Evolutionary conservation across 2,797 vertebrate species (phyloP).

Genomic region (Selene dorsalis): DNA sequence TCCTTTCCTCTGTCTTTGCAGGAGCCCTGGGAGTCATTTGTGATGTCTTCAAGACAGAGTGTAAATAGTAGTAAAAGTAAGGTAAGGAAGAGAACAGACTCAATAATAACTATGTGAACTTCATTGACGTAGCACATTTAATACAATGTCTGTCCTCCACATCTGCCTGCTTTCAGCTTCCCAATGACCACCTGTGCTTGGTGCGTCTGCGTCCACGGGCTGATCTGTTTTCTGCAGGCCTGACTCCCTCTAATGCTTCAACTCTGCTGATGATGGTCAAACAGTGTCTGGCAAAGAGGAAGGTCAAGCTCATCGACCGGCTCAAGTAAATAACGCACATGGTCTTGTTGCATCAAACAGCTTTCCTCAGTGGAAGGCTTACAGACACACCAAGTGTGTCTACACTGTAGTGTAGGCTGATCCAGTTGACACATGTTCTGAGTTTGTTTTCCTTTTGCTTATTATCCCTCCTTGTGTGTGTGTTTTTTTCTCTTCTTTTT

Average conservation of each 20-base stretch:
- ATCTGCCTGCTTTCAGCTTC: constrained; percentile 49
- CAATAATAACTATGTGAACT: neutral
- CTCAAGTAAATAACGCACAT: constrained; percentile 87
- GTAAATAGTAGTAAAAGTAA: constrained; percentile 44
- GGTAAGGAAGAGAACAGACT: constrained; percentile 79
- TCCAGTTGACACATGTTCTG: neutral
- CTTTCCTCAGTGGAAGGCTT: neutral
- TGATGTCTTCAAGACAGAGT: constrained; percentile 69
- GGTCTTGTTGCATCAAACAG: constrained; percentile 1
- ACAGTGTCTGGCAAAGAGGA: constrained; percentile 91
- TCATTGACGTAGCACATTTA: neutral
- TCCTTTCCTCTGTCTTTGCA: constrained; percentile 63
- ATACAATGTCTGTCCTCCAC: neutral
- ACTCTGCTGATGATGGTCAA: constrained; percentile 91
- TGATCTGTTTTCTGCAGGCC: constrained; percentile 87
- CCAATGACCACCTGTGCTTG: constrained; percentile 89
- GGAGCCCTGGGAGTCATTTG: constrained; percentile 91
- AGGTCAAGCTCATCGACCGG: constrained; percentile 82
- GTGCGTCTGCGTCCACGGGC: constrained; percentile 88
- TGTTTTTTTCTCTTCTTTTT: too few species aligned
- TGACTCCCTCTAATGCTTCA: constrained; percentile 85
- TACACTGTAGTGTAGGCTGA: neutral
- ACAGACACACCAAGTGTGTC: neutral
- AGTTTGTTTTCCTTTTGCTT: neutral
- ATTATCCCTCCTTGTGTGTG: neutral